These are phyloP conservation scores for Scaptomyza cyrtandrae DNA, from an alignment of 2,888 invertebrate species.

Conservation along the genomic window DNA sequence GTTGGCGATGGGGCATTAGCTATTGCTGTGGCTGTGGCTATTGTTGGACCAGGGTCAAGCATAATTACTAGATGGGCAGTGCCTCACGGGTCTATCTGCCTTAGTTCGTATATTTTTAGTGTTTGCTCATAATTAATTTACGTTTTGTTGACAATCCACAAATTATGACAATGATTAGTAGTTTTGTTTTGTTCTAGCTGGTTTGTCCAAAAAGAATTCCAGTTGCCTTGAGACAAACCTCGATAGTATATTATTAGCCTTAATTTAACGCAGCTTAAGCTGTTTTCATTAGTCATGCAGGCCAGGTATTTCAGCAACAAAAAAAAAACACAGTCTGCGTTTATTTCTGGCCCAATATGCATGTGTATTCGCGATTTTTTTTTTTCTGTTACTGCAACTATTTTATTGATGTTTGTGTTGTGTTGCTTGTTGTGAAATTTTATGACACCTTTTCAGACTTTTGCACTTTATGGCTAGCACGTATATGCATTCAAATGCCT, in stretches of 20 bases:
- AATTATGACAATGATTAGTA: conserved; percentile 52
- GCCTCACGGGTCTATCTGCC: conserved; percentile 27
- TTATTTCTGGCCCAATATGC: conserved; percentile 47
- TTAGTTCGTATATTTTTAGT: conserved; percentile 64
- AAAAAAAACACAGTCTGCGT: conserved; percentile 25
- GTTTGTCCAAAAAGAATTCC: conserved; percentile 6
- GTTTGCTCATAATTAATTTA: conserved; percentile 70
- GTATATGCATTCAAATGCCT: conserved; percentile 22
- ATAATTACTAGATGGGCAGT: conserved; percentile 68
- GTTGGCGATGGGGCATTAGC: conserved; percentile 36
- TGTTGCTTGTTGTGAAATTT: conserved; percentile 15
- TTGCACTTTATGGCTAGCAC: conserved; percentile 47
- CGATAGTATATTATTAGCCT: conserved; percentile 45
- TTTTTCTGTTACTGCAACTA: conserved; percentile 29
- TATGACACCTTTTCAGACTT: conserved; percentile 29
- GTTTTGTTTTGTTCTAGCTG: conserved; percentile 7
- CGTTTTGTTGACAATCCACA: conserved; percentile 62
- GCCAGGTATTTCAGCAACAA: conserved; percentile 27
- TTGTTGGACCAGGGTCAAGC: conserved; percentile 80
- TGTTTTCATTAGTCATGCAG: conserved; percentile 72
- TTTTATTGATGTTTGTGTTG: conserved; percentile 28
- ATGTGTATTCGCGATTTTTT: conserved; percentile 37
- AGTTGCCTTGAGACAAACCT: conserved; percentile 49
- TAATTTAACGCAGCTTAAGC: conserved; percentile 36
- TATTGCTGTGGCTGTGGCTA: conserved; percentile 54